Evolutionary conservation across 2,888 invertebrate species (phyloP).

Genomic region (Pinctada fucata): DNA sequence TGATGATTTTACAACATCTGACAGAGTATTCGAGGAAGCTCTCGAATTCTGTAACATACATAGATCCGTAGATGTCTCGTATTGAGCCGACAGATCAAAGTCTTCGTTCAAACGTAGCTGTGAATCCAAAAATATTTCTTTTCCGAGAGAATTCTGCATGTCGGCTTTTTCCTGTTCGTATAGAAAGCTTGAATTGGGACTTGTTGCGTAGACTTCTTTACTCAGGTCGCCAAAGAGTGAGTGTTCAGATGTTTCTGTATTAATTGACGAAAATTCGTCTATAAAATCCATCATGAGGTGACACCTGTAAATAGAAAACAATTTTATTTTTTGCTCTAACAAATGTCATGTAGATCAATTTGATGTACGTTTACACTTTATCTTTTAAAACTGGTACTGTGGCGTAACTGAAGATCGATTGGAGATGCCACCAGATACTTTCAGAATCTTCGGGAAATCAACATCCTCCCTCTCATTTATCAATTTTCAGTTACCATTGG

Average conservation of each 20-base stretch:
- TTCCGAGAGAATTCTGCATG: constrained; percentile 58
- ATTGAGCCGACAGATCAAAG: constrained; percentile 61
- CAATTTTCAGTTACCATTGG: too few species aligned
- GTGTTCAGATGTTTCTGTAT: constrained; percentile 34
- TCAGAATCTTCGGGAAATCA: too few species aligned
- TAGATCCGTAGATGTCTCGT: constrained; percentile 55
- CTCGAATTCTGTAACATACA: not conserved
- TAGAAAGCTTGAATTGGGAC: constrained; percentile 69
- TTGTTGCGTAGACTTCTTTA: constrained; percentile 60
- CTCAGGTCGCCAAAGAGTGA: constrained; percentile 50
- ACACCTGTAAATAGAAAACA: too few species aligned
- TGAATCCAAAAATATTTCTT: not conserved
- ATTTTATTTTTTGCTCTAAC: too few species aligned
- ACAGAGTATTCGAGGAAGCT: not conserved
- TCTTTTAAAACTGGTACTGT: too few species aligned
- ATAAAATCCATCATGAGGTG: too few species aligned
- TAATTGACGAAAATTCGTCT: too few species aligned
- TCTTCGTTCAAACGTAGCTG: constrained; percentile 43
- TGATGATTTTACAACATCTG: not conserved
- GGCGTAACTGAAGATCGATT: too few species aligned
- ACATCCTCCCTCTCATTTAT: too few species aligned
- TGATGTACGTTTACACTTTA: too few species aligned
- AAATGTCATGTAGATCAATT: too few species aligned
- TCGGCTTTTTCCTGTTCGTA: constrained; percentile 70
- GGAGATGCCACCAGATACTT: too few species aligned